Base-by-base conservation (phyloP, 2,888 invertebrate species). In the Xestia ashworthii region DNA sequence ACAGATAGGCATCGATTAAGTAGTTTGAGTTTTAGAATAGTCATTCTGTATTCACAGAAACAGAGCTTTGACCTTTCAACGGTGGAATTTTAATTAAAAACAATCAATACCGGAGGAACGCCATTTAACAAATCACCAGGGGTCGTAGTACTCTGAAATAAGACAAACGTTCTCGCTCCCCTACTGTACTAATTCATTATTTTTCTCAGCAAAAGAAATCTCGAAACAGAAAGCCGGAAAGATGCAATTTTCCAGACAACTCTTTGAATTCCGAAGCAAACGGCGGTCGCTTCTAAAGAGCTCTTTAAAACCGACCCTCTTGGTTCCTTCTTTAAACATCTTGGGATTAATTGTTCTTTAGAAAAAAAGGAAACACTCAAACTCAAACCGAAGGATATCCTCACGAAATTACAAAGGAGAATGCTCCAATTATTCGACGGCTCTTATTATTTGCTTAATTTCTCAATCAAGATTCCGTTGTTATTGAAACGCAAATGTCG, bases 71-170 rank as follows among this genome's bases (percentile, higher is more conserved):
- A 69, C 69, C 55, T 85, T 75, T 73, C 41, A 41, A 48, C 58
- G 11, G 16, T 44, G 62, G 74, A 86, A 86, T 83, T 86, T 79
- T 80, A 86, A 86, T 86, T 79, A 83, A 76, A 79, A 78, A 32
- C 73, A 50, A 79, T 83, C 72, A 79, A 79, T 85, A 71, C 44
- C 22, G 14, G 5, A 46, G 38, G 50, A 71, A 77, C 46, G 73
- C 69, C 74, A 69, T 78, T 76, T 73, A 68, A 65, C 44, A 46
- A 67, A 77, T 58, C 53, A 44, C 46, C 32, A 64, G 62, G 41
- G 74, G 66, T 75, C 65, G 25, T 38, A 16, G 64, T 55, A 46
- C 70, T 62, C 44, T n/a, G 55, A 14, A 72, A 71, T 74, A 75
- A 86, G 77, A 74, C 70, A 78, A 86, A 83, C 67, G 48, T 32